Base-by-base conservation (phyloP, 2,113 vertebrate genomes). In the Formicarius rufipectus region DNA sequence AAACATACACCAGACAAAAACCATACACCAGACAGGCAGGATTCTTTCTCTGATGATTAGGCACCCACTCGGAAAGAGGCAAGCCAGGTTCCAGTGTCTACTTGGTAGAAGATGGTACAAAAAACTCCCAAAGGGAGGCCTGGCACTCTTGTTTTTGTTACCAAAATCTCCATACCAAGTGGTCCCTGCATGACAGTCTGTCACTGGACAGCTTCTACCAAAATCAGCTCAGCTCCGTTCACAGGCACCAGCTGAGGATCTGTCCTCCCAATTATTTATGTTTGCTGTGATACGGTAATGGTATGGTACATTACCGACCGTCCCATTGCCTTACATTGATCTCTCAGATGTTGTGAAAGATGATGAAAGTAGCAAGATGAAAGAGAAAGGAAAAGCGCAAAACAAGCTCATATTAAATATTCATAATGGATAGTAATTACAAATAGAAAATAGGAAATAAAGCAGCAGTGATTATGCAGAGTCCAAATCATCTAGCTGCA, bases 371-470 rank as follows among this genome's bases (percentile, higher is more conserved):
- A 53, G 12, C 23, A 82, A 97, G 95, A 95, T 94, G 67, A 95
- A 97, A 97, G 93, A 87, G 91, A 94, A 96, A 71, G n/a, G 81
- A 92, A 97, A 97, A 87, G 64, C 16, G 53, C 60, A 63, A 96
- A 97, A 97, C 86, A 93, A 56, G 47, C 30, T 80, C 45, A 63
- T 56, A 96, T 97, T 93, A 98, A 98, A 98, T 97, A 98, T 97
- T 97, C 94, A 98, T 98, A 93, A 84, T 60, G 84, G 71, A 63
- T 91, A 93, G 96, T 97, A 97, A 98, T 97, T 97, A 95, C 84
- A 96, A 97, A 94, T 78, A 96, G 86, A 98, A 97, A 97, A 96
- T 72, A 95, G 71, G 66, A 97, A 97, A 94, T 94, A 96, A 95
- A 96, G 92, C 77, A 81, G 35, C 44, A 96, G 63, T 68, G 62